Percentiles rank a stretch among this genome's conserved stretches.
phyloP scores from a whole-genome alignment of 64 coral and sea anemone genomes.

The Montipora capricornis region DNA sequence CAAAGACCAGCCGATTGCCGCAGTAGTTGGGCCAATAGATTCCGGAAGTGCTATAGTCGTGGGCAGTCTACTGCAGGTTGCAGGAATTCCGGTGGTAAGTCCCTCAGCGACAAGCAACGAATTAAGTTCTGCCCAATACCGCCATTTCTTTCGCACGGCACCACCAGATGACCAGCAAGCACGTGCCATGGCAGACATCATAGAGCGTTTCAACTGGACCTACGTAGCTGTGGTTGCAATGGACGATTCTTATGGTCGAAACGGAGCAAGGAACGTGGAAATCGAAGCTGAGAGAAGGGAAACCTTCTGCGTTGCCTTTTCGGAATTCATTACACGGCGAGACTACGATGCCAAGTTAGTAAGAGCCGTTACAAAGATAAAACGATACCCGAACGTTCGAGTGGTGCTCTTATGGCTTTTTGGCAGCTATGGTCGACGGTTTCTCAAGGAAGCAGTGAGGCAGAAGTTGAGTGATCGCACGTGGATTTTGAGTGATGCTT shows the following conservation, averaged over 20 bases:
- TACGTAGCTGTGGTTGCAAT: constrained; percentile 61
- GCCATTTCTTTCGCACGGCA: constrained; percentile 55
- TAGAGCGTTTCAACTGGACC: constrained; percentile 63
- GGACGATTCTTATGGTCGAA: constrained; percentile 63
- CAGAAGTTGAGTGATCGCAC: constrained; percentile 33
- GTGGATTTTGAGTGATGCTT: constrained; percentile 38
- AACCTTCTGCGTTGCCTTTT: constrained; percentile 59
- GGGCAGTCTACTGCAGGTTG: constrained; percentile 20
- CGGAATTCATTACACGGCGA: constrained; percentile 34
- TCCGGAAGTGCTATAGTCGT: constrained; percentile 42
- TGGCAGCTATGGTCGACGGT: background rate
- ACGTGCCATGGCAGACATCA: constrained; percentile 66
- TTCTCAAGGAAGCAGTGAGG: constrained; percentile 29
- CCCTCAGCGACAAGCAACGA: constrained; percentile 65
- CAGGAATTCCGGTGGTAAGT: constrained; percentile 37
- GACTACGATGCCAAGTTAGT: constrained; percentile 27
- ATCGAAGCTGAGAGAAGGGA: constrained; percentile 38
- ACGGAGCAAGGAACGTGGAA: constrained; percentile 39
- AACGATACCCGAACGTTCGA: background rate
- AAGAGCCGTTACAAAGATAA: constrained; percentile 6
- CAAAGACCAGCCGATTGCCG: constrained; percentile 20
- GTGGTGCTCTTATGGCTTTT: constrained; percentile 35
- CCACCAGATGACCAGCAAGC: constrained; percentile 60
- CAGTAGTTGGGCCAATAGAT: constrained; percentile 44
- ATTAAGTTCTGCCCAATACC: constrained; percentile 43